Evolutionary conservation across 2,888 invertebrate genomes (phyloP).

Genomic region (Euspilapteryx auroguttella): DNA sequence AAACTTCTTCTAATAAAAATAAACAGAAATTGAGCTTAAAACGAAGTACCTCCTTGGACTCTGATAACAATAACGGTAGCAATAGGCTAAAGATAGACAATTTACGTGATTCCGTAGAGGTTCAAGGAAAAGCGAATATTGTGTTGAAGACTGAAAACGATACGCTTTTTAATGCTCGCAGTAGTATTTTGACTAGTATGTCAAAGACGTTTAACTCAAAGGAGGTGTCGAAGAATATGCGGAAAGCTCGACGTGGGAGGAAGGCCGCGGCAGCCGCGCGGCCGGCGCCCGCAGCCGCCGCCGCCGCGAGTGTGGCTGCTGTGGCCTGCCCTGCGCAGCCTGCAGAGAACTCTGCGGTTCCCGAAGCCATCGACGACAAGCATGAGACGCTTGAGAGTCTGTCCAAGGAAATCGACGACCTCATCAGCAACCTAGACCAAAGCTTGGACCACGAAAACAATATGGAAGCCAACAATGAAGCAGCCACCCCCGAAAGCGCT

Average conservation of each 20-base stretch:
- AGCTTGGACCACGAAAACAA: slow-evolving; percentile 34
- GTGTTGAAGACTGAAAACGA: slow-evolving; percentile 63
- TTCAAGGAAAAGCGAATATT: slow-evolving; percentile 56
- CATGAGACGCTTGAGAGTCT: slow-evolving; percentile 43
- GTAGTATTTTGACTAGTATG: slow-evolving; percentile 57
- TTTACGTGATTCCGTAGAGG: slow-evolving; percentile 43
- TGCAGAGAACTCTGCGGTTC: slow-evolving; percentile 13
- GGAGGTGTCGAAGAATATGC: slow-evolving; percentile 47
- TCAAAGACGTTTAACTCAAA: slow-evolving; percentile 56
- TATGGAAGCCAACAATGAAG: slow-evolving; percentile 11
- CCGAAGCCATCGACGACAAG: slow-evolving; percentile 28
- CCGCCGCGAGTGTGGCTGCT: too few species aligned
- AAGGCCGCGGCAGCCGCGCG: slow-evolving; percentile 33
- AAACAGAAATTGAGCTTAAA: slow-evolving; percentile 52
- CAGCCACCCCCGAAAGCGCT: slow-evolving; percentile 7
- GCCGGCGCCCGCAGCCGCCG: slow-evolving; percentile 8
- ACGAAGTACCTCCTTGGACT: slow-evolving; percentile 56
- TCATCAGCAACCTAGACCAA: slow-evolving; percentile 44
- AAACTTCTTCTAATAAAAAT: slow-evolving; percentile 36
- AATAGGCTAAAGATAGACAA: slow-evolving; percentile 49
- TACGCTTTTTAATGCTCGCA: slow-evolving; percentile 52
- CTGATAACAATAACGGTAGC: slow-evolving; percentile 56
- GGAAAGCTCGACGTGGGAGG: slow-evolving; percentile 44
- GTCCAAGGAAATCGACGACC: slow-evolving; percentile 48
- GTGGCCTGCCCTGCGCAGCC: neutral